Percentiles rank a stretch among this genome's conserved stretches.
phyloP scores from a whole-genome alignment of 2,888 invertebrate species.

The Teleogryllus oceanicus region DNA sequence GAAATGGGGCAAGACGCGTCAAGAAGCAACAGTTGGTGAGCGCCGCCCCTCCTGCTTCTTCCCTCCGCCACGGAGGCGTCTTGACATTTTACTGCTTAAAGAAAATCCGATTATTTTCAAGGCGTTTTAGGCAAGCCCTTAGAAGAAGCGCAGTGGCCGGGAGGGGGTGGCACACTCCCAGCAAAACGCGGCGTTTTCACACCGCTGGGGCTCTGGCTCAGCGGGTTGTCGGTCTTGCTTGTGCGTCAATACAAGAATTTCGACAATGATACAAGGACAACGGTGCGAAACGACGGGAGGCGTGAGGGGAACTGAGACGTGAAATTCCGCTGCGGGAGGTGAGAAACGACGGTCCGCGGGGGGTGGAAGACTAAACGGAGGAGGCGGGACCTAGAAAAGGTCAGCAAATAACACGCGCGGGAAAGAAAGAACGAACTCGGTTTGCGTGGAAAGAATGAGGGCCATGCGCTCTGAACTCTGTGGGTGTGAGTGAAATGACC shows the following conservation, averaged over 20 bases:
- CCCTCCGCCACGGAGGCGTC: not conserved
- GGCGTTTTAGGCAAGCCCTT: not conserved
- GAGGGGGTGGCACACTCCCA: too few relatives aligned
- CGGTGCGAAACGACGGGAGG: not conserved
- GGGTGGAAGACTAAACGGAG: too few relatives aligned
- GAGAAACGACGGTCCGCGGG: not conserved
- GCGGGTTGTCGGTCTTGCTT: too few relatives aligned
- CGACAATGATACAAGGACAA: not conserved
- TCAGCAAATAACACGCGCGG: too few relatives aligned
- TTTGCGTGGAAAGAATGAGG: too few relatives aligned
- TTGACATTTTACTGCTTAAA: constrained; percentile 18
- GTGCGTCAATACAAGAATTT: not conserved
- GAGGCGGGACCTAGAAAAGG: too few relatives aligned
- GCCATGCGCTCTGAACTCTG: too few relatives aligned
- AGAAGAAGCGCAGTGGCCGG: not conserved
- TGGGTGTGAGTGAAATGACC: too few relatives aligned
- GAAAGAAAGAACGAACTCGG: too few relatives aligned
- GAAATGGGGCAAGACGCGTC: constrained; percentile 18
- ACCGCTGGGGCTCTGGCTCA: too few relatives aligned
- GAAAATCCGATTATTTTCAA: constrained; percentile 5
- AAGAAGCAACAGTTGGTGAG: constrained; percentile 1
- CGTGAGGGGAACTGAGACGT: not conserved
- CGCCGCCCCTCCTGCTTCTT: not conserved
- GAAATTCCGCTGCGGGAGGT: not conserved
- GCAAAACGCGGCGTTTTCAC: too few relatives aligned